Base-by-base conservation (phyloP, 2,888 invertebrate species). In the Lasioglossum vierecki region DNA sequence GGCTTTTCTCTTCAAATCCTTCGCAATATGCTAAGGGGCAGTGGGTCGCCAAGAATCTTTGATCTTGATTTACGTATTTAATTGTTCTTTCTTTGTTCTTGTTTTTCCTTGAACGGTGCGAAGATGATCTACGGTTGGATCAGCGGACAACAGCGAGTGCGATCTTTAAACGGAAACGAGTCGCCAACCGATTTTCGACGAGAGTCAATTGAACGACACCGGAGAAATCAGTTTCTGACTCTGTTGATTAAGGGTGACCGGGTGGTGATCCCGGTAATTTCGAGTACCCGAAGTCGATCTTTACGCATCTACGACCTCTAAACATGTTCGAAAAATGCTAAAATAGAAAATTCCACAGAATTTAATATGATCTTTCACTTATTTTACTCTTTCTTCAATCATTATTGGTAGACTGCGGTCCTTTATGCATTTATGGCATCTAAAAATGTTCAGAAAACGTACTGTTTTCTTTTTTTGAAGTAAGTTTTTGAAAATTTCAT, bases 1-100 rank as follows among this genome's bases (percentile, higher is more conserved):
- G 22, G 26, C 39, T 35, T 44, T 13, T 73, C 77, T 73, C 79
- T 79, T 88, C 88, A 88, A 89, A 88, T 88, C 88, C 89, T 85
- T 83, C 81, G 89, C 88, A 89, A 63, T 84, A 72, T 72, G 71
- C 86, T 88, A 85, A 79, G 46, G 83, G 77, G 75, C 77, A 79
- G 77, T 68, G 70, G 30, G 70, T 76, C 46, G 71, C 76, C 53
- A 46, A 73, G 53, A 57, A 70, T 57, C n/a, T n/a, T 76, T 53
- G 41, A 79, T 72, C 57, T 57, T 41, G 70, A 75, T 49, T 60
- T 57, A 26, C 11, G 22, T 39, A 74, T 26, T 39, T 73, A 71
- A 49, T 73, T n/a, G 35, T 30, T 46, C 49, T 30, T 46, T 11
- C 9, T 22, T 4, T 39, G 39, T 39, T 35, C n/a, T n/a, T 44